Evolutionary conservation across 2,113 vertebrate species (phyloP), one percentile per base, ranked within the genome.

Genomic region (Pyxicephalus adspersus): DNA sequence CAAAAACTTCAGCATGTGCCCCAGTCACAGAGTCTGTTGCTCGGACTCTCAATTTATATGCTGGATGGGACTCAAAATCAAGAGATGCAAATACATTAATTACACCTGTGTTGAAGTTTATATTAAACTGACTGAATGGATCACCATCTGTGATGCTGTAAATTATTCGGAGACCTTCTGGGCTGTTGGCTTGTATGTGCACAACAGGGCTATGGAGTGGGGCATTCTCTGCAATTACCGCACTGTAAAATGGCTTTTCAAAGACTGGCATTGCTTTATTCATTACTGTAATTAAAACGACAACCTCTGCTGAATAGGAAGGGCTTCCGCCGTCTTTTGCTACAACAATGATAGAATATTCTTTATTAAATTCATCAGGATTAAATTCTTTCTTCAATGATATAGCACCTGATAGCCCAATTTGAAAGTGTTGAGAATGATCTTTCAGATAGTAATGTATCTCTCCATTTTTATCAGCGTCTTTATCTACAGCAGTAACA

Each of bases 31-130:
- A 97, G 84, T 99, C 97, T 0, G 96, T 97, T 51, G 97, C 98
- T 84, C 94, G 91, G 17, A 98, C 75, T 18, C 92, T 96, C 81
- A 99, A 86, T 76, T 98, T 98, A 80, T 99, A 99, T 13, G 97
- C 97, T 15, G 98, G 97, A 81, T 98, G 97, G 11, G 91, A 92
- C 85, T 99, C 98, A 80, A 98, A 99, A 87, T 99, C 97, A 83
- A 99, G 88, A 50, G 94, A 90, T 2, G 94, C 93, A 60, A 95
- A 82, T 29, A 97, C 94, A 64, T 92, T 94, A 83, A 99, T 91
- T 0, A 98, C 96, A 5, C 97, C 98, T 2, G 97, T 98, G 90
- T 97, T 96, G 86, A 99, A 99, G 87, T 98, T 95, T 64, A 99
- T 91, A 1, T 94, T 92, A 83, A 99, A 99, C 83, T 99, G 98